A percentile compares a stretch with the other conserved stretches of the same genome.
phyloP scores from a whole-genome alignment of 2,888 invertebrate genomes.

The Plagodis pulveraria region DNA sequence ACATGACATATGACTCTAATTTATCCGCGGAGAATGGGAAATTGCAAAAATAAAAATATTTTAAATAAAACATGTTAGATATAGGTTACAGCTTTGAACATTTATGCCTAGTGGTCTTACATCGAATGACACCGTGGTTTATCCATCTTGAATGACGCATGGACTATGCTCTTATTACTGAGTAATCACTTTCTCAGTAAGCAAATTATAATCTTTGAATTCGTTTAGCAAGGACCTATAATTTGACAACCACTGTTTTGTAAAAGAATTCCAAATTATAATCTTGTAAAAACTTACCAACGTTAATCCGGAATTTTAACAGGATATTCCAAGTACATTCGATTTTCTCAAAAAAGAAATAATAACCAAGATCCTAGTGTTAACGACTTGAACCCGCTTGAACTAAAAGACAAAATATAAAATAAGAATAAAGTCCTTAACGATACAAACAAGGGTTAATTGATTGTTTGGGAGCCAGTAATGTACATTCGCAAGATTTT shows the following conservation, averaged over 20 bases:
- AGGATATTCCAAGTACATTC: constrained; percentile 4
- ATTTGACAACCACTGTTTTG: not conserved
- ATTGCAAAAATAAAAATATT: too few relatives aligned
- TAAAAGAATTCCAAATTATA: not conserved
- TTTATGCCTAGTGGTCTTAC: too few relatives aligned
- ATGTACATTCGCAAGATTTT: constrained; percentile 16
- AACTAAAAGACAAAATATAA: constrained; percentile 8
- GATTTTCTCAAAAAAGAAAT: constrained; percentile 9
- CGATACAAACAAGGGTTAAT: constrained; percentile 18
- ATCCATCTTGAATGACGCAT: too few relatives aligned
- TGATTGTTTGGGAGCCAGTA: constrained; percentile 13
- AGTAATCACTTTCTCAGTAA: too few relatives aligned
- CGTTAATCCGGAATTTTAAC: not conserved
- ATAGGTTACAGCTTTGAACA: too few relatives aligned
- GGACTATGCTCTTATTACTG: too few relatives aligned
- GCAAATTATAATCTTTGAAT: too few relatives aligned
- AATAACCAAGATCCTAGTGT: constrained; percentile 15
- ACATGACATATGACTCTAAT: too few relatives aligned
- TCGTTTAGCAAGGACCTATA: too few relatives aligned
- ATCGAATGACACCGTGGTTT: too few relatives aligned
- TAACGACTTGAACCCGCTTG: constrained; percentile 7
- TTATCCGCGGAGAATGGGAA: too few relatives aligned
- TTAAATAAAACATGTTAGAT: too few relatives aligned
- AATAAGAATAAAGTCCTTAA: not conserved
- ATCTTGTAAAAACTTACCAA: not conserved